phyloP scores from a whole-genome alignment of 2,888 invertebrate species.

The Drosophila falleni region DNA sequence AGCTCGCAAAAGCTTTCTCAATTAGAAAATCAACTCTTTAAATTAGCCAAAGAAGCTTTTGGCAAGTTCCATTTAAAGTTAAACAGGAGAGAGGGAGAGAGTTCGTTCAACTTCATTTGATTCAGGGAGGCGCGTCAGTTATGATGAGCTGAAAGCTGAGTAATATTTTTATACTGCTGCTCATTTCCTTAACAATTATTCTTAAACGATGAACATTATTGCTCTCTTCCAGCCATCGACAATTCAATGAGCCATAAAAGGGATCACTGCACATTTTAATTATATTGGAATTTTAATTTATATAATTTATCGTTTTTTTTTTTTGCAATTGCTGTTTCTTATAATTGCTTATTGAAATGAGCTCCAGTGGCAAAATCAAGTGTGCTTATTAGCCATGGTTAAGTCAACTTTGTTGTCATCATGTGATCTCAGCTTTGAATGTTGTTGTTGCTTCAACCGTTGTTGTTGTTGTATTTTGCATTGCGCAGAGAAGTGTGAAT shows the following conservation, averaged over 20 bases:
- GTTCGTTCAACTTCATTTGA: constrained; percentile 58
- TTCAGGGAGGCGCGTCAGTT: constrained; percentile 29
- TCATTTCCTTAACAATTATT: constrained; percentile 35
- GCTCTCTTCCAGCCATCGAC: constrained; percentile 12
- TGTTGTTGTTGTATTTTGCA: constrained; percentile 28
- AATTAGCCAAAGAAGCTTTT: constrained; percentile 19
- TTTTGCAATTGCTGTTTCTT: not conserved
- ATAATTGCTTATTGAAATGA: constrained; percentile 38
- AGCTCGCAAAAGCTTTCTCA: constrained; percentile 40
- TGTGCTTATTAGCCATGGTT: constrained; percentile 25
- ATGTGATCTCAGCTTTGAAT: constrained; percentile 32
- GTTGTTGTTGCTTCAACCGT: not conserved
- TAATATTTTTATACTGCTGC: constrained; percentile 8
- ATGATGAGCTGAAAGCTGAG: constrained; percentile 8
- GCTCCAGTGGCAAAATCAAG: constrained; percentile 23
- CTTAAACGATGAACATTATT: constrained; percentile 27
- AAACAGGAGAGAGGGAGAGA: not conserved
- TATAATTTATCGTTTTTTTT: constrained; percentile 12
- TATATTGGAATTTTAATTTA: constrained; percentile 30
- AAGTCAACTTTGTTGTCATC: constrained; percentile 31
- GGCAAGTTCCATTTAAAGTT: not conserved
- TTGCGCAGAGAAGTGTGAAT: constrained; percentile 40
- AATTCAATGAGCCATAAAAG: constrained; percentile 47
- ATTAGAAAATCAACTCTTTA: constrained; percentile 12
- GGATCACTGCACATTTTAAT: constrained; percentile 25